Evolutionary conservation across 2,797 vertebrate genomes (phyloP).

Genomic region (Myoxocephalus aenaeus): DNA sequence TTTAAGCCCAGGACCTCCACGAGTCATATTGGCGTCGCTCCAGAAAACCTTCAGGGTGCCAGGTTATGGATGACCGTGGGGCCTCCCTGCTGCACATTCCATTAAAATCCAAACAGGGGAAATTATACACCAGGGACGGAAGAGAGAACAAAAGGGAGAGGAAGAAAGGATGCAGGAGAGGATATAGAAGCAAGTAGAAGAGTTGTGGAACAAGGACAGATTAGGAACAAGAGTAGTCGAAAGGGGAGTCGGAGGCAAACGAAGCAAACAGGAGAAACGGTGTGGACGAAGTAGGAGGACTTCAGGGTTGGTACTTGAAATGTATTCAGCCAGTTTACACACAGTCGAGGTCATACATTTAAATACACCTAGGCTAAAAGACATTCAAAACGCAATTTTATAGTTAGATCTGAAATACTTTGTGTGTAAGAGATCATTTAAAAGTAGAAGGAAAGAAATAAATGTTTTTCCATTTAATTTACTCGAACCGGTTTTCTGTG

Average conservation of each 20-base stretch:
- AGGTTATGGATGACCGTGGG: conserved; percentile 64
- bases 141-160: conserved; percentile 13
- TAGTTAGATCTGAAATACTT: no score
- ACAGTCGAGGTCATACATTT: neutral
- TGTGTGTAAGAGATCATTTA: neutral
- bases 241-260: neutral
- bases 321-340: neutral
- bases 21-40: conserved; percentile 39
- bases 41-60: conserved; percentile 52
- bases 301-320: neutral
- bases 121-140: conserved; percentile 53
- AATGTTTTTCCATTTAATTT: neutral
- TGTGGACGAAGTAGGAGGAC: neutral
- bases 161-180: neutral
- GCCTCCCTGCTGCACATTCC: conserved; percentile 68
- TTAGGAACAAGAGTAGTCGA: neutral
- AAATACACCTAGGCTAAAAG: neutral
- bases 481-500: neutral
- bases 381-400: neutral
- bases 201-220: neutral
- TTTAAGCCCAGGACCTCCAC: conserved; percentile 26
- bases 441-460: neutral
- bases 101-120: conserved; percentile 73
- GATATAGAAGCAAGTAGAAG: neutral
- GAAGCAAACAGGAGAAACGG: neutral